Conservation (phyloP, 53 echinoderm and acorn worm genomes). For the Echinarachnius parma region DNA sequence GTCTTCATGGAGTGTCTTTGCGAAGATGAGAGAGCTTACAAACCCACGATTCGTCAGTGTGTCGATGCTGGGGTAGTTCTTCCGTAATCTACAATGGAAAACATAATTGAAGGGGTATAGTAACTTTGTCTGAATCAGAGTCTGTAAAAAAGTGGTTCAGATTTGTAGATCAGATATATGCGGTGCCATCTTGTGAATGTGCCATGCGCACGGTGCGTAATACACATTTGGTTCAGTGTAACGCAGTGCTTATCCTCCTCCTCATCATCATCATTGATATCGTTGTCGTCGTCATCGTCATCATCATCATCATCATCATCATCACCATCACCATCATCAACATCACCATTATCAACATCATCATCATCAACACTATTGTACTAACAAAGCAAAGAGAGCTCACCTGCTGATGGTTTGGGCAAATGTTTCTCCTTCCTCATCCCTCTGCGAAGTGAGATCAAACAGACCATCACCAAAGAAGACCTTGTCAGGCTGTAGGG, state of each 20-base stretch:
- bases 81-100: constrained; percentile 57
- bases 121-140: no score
- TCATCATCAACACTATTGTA: constrained; percentile 14
- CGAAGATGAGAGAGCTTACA: constrained; percentile 73
- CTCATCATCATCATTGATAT: neutral
- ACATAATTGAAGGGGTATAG: no score
- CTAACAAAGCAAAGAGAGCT: no score
- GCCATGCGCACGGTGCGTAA: no score
- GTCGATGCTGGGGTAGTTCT: constrained; percentile 49
- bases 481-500: constrained; percentile 68
- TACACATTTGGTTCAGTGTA: no score
- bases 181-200: no score
- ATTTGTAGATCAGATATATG: no score
- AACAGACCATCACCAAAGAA: constrained; percentile 99
- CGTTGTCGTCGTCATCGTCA: constrained; percentile 1
- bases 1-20: constrained; percentile 50
- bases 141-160: no score
- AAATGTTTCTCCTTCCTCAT: constrained; percentile 75
- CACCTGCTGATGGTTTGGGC: constrained; percentile 41
- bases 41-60: constrained; percentile 69
- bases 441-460: constrained; percentile 79
- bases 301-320: constrained; percentile 8
- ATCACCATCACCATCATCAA: constrained; percentile 17
- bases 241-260: neutral
- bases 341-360: constrained; percentile 26